Percentiles rank a stretch among this genome's conserved stretches.
These are phyloP conservation scores for Mola mola DNA, from an alignment of 2,113 vertebrate species.

Conservation along the genomic window DNA sequence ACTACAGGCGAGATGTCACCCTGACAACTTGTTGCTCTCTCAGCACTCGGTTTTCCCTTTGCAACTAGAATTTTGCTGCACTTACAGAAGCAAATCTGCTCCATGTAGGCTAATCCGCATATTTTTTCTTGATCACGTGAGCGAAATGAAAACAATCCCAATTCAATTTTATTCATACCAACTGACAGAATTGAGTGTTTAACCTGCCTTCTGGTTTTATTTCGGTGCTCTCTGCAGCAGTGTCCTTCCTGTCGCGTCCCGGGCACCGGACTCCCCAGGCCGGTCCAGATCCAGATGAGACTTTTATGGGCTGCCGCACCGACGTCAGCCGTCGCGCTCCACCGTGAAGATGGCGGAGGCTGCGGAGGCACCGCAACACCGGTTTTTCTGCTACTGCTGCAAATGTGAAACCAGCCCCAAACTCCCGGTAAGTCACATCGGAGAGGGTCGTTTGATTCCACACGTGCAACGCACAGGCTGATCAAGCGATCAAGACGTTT, in stretches of 20 bases:
- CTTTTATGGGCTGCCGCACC: conserved; percentile 55
- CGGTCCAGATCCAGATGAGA: conserved; percentile 21
- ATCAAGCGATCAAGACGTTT: background rate
- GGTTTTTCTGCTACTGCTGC: conserved; percentile 94
- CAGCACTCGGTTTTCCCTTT: background rate
- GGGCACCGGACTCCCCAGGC: background rate
- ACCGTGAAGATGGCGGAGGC: conserved; percentile 90
- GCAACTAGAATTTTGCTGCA: background rate
- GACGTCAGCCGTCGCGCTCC: conserved; percentile 64
- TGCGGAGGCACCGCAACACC: conserved; percentile 84
- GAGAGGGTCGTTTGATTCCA: conserved; percentile 7
- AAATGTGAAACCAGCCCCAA: conserved; percentile 90
- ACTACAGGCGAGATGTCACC: conserved; percentile 18
- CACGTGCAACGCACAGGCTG: background rate
- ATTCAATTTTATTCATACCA: too few species aligned
- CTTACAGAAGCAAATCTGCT: too few species aligned
- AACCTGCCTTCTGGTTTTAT: too few species aligned
- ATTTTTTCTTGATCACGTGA: too few species aligned
- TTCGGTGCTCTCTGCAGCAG: too few species aligned
- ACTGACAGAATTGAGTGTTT: too few species aligned
- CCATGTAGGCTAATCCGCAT: too few species aligned
- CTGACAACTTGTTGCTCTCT: conserved; percentile 24
- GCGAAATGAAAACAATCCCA: too few species aligned
- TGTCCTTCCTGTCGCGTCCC: too few species aligned
- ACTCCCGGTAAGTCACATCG: conserved; percentile 87